phyloP scores from a whole-genome alignment of 2,888 invertebrate species.

The Fabriciana adippe region DNA sequence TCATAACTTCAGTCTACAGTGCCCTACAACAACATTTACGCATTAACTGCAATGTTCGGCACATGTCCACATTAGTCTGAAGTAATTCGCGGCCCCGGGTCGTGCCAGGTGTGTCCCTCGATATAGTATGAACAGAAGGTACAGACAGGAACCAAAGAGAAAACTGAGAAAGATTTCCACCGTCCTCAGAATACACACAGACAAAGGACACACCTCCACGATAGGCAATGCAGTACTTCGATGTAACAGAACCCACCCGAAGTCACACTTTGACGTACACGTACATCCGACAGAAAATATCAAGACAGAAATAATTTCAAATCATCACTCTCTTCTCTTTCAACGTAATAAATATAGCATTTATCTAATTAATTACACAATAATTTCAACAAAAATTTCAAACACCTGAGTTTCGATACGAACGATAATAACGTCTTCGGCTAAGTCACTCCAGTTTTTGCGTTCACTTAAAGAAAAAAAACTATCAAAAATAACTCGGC shows the following conservation, averaged over 20 bases:
- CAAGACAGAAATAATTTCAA: constrained; percentile 82
- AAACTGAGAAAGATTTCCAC: constrained; percentile 3
- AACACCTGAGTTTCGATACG: constrained; percentile 74
- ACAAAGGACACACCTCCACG: constrained; percentile 47
- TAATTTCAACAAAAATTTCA: constrained; percentile 82
- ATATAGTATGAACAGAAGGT: constrained; percentile 10
- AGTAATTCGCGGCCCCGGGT: constrained; percentile 48
- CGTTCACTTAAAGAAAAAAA: constrained; percentile 81
- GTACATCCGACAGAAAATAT: constrained; percentile 71
- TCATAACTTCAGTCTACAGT: constrained; percentile 29
- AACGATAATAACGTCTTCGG: constrained; percentile 75
- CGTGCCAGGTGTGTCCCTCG: constrained; percentile 47
- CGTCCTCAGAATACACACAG: constrained; percentile 4
- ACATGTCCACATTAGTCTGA: constrained; percentile 67
- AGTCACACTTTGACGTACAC: constrained; percentile 67
- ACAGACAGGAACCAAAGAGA: constrained; percentile 23
- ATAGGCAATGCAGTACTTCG: constrained; percentile 46
- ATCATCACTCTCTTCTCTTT: constrained; percentile 71
- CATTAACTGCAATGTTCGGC: constrained; percentile 46
- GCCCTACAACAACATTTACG: constrained; percentile 11
- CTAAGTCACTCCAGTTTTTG: constrained; percentile 77
- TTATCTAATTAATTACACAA: constrained; percentile 80
- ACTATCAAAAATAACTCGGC: constrained; percentile 82
- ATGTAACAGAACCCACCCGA: constrained; percentile 61
- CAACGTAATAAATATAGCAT: constrained; percentile 80